Percentiles rank a stretch among this genome's conserved stretches.
Conservation (phyloP, 2,888 invertebrate genomes). For the Agrilus biguttatus region DNA sequence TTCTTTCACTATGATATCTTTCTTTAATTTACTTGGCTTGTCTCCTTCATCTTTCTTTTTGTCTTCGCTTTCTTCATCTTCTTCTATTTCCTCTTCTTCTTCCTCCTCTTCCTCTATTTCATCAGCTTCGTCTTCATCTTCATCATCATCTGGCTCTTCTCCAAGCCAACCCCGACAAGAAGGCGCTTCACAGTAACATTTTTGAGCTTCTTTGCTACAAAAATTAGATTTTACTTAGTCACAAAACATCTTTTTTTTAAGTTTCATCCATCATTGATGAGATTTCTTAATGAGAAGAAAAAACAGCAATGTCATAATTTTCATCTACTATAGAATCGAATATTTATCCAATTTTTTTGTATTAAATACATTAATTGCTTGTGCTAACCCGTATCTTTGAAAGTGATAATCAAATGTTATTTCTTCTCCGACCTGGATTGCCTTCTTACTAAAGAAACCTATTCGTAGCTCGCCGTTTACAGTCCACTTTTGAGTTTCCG, state of each 20-base stretch:
- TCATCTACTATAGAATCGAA: too few relatives aligned
- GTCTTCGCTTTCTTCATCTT: conserved; percentile 21
- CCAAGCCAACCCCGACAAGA: conserved; percentile 95
- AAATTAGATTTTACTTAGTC: too few relatives aligned
- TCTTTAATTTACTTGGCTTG: conserved; percentile 22
- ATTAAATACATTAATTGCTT: neutral
- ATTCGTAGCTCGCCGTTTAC: conserved; percentile 86
- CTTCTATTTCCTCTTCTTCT: conserved; percentile 22
- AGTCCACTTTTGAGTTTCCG: conserved; percentile 96
- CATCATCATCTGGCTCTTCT: conserved; percentile 63
- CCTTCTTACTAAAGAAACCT: conserved; percentile 87
- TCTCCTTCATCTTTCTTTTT: conserved; percentile 35
- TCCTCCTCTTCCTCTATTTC: conserved; percentile 32
- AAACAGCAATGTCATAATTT: too few relatives aligned
- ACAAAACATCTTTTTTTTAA: too few relatives aligned
- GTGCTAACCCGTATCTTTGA: conserved; percentile 81
- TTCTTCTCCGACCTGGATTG: conserved; percentile 79
- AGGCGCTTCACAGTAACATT: conserved; percentile 81
- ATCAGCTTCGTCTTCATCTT: conserved; percentile 42
- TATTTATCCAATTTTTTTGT: too few relatives aligned
- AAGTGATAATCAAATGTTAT: conserved; percentile 98
- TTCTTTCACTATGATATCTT: conserved; percentile 7
- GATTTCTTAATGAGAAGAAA: too few relatives aligned
- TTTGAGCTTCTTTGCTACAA: conserved; percentile 81
- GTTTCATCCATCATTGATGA: too few relatives aligned